These are phyloP conservation scores for Cheirogaleus medius DNA, from an alignment of 2,113 vertebrate genomes.

Conservation along the genomic window DNA sequence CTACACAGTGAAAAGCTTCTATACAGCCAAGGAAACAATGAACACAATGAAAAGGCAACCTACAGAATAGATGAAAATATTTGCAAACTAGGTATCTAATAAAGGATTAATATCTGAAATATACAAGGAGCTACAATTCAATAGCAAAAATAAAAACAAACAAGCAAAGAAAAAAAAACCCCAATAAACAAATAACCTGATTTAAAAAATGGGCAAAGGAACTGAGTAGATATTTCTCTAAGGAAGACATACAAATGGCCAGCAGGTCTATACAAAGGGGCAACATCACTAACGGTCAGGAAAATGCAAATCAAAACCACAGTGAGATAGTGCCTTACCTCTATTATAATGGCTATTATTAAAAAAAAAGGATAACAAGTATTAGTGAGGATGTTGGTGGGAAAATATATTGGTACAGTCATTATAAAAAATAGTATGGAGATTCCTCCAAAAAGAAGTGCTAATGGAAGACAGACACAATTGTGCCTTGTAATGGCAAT, in stretches of 20 bases:
- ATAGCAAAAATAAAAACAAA: background rate
- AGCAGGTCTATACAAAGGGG: background rate
- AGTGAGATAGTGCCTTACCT: background rate
- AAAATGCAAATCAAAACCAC: constrained; percentile 8
- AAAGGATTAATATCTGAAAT: background rate
- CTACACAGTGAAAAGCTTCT: background rate
- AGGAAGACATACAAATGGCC: background rate
- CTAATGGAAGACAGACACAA: background rate
- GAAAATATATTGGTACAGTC: background rate
- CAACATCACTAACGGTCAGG: background rate
- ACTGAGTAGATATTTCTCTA: background rate
- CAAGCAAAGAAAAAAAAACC: background rate
- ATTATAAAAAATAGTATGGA: background rate
- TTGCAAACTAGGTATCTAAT: background rate
- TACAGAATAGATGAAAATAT: background rate
- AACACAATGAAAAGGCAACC: background rate
- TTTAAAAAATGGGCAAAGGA: background rate
- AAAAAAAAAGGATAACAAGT: background rate
- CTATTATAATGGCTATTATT: background rate
- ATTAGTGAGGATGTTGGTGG: background rate
- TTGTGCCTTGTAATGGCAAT: background rate
- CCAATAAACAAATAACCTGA: background rate
- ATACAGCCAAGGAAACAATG: background rate
- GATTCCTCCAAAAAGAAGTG: background rate
- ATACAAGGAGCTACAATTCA: background rate